Evolutionary conservation across 2,888 invertebrate species (phyloP), one percentile per base, ranked within the genome.

Genomic region (Apodemia zela): DNA sequence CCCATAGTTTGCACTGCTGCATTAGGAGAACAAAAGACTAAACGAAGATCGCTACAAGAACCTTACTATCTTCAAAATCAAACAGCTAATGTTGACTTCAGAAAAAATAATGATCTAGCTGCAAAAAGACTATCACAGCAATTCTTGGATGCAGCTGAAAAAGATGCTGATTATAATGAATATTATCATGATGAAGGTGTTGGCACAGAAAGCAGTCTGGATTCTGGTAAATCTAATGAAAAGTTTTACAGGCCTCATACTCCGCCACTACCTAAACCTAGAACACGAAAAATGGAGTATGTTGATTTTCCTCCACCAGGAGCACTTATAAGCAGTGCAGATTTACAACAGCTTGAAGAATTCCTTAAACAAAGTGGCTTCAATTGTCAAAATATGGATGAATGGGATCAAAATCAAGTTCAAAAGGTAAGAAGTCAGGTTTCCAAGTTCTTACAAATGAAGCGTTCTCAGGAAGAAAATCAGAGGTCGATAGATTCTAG

Each of bases 1-100:
- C 85, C 87, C 10, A 68, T 87, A 33, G 81, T 82, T 21, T 91
- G 89, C 60, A 85, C 84, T 81, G 87, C 79, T 77, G 89, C 76
- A 78, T 88, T 84, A 72, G 92, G 77, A 60, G 92, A 88, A 79
- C 89, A 79, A 75, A 94, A 84, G 82, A 90, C 87, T 57, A 96
- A 96, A 77, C 89, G 96, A 60, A 93, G 95, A 81, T 96, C 96
- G n/a, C 82, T 96, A 61, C 96, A 95, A 78, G 96, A 96, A 75
- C 95, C 95, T 0, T 94, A 95, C 72, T 94, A 94, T 75, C 83
- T 93, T 68, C 93, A 89, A 73, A 92, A 92, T 74, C 90, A 89
- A 77, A 61, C n/a, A 6, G 7, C 66, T 45, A 89, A 88, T 69
- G 75, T 84, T 64, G 92, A 89, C 71, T 89, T 79, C 82, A 87